phyloP scores from a whole-genome alignment of 2,888 invertebrate species.

The Cerastis leucographa region DNA sequence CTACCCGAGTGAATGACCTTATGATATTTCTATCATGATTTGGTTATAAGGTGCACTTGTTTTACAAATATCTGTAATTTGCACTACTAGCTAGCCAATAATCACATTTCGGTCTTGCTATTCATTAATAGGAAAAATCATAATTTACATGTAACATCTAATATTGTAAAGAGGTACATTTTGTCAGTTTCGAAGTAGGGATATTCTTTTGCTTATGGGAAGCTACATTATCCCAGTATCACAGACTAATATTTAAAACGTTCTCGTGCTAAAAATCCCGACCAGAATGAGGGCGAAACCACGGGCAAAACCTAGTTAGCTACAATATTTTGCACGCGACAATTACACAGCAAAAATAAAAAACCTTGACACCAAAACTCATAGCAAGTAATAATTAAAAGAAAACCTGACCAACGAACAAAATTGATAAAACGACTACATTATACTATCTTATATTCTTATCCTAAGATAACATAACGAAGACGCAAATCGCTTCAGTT shows the following conservation, averaged over 20 bases:
- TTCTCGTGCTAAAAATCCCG: background rate
- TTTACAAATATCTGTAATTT: background rate
- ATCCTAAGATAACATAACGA: constrained; percentile 44
- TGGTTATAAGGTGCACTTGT: background rate
- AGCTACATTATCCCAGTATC: background rate
- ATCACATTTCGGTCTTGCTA: background rate
- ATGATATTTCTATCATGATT: background rate
- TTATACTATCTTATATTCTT: constrained; percentile 25
- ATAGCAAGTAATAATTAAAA: background rate
- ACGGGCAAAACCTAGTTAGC: background rate
- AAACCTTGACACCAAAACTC: background rate
- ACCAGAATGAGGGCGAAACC: background rate
- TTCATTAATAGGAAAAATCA: background rate
- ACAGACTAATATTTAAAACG: background rate
- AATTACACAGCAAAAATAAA: background rate
- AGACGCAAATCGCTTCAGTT: constrained; percentile 27
- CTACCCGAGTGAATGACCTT: background rate
- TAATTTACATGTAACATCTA: no score
- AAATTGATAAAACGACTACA: constrained; percentile 30
- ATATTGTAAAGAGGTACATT: background rate
- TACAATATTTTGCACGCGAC: no score
- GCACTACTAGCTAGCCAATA: background rate
- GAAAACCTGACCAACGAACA: constrained; percentile 10
- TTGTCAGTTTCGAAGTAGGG: no score
- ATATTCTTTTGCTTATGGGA: background rate